Percentiles rank a stretch among this genome's conserved stretches.
phyloP scores from a whole-genome alignment of 2,113 vertebrate genomes.

The Lanius collurio region DNA sequence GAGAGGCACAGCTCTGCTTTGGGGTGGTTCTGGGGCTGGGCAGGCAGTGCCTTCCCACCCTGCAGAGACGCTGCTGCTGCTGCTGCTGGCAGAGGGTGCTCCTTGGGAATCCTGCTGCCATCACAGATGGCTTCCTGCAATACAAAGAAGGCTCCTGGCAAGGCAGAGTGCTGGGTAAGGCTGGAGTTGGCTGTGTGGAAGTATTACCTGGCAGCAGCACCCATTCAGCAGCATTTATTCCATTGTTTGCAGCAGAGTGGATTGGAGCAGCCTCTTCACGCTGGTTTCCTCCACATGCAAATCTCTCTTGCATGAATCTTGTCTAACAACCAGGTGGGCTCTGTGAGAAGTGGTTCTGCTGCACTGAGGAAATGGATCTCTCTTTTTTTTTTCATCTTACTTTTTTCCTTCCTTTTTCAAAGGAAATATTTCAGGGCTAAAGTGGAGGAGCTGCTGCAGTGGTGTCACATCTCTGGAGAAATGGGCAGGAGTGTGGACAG shows the following conservation, averaged over 20 bases:
- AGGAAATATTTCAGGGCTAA: not conserved
- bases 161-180: not conserved
- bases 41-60: not conserved
- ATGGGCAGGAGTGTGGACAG: not conserved
- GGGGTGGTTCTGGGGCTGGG: not conserved
- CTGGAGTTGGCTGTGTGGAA: not conserved
- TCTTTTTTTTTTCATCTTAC: not conserved
- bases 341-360: not conserved
- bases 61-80: not conserved
- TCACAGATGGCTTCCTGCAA: slow-evolving; percentile 25
- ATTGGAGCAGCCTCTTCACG: not conserved
- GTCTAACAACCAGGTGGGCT: not conserved
- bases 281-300: not conserved
- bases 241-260: not conserved
- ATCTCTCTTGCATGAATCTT: not conserved
- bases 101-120: not conserved
- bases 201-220: not conserved
- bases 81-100: not conserved
- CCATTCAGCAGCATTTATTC: not conserved
- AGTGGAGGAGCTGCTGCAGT: not conserved
- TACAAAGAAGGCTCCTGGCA: slow-evolving; percentile 12
- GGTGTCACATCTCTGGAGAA: not conserved
- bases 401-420: accelerated
- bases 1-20: not conserved
- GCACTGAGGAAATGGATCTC: not conserved